Base-by-base conservation (phyloP, 2,888 invertebrate species). In the Apomyelois bistriatella region DNA sequence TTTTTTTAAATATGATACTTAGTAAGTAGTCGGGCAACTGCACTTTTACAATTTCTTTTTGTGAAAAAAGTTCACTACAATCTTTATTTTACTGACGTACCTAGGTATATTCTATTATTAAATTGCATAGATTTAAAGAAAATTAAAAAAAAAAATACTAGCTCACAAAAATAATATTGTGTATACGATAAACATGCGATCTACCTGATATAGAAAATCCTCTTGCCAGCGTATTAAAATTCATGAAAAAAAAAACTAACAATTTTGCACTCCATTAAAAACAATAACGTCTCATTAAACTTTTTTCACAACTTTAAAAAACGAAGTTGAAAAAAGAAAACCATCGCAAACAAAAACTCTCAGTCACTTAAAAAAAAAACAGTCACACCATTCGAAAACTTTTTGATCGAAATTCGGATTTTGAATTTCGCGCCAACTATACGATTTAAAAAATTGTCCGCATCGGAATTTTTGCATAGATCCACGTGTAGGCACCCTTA, bases 401-500 rank as follows among this genome's bases (percentile, higher is more conserved):
- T 59, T 53, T 15, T 16, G 56, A 55, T 55, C 59, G 46, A 48
- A 58, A 54, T 53, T 32, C 22, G 15, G 53, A 55, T 48, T 60
- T 55, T 53, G 49, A 54, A 35, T 49, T 54, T 49, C 55, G 58
- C 53, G 54, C 49, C 41, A 41, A 47, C 17, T 40, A 10, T 12
- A 30, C 38, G 12, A n/a, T 42, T 38, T 51, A 53, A 13, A 53
- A 53, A 52, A 52, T 53, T 52, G 53, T 57, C 54, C 50, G 48
- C 38, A 59, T 68, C 68, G 71, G 62, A 54, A 65, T 58, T 52
- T 47, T 40, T 59, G 56, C 58, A 58, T 58, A 65, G 40, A 7
- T 8, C 46, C 2, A 22, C 22, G 22, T 60, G 54, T 55, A 56
- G 65, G 68, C 68, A 72, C 85, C 85, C 66, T 82, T 72, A 72